phyloP scores from a whole-genome alignment of 2,888 invertebrate species.

The Seira musarum region DNA sequence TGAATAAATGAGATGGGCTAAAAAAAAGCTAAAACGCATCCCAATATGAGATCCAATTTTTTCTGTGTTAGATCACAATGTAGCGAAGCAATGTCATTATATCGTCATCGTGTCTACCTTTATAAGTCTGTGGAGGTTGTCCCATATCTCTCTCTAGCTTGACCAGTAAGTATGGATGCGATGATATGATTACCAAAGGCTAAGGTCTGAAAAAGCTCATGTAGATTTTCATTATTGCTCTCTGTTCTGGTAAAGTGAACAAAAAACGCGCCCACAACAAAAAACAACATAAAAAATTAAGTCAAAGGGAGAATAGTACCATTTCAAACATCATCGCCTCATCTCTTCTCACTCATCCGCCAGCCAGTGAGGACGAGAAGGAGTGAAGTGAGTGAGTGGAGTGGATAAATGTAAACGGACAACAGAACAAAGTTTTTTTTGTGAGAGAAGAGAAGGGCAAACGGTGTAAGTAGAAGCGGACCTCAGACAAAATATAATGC shows the following conservation, averaged over 20 bases:
- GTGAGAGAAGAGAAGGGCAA: background rate
- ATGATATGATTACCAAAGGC: too few relatives aligned
- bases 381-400: background rate
- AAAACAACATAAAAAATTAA: conserved; percentile 11
- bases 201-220: background rate
- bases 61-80: background rate
- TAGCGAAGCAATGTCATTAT: too few relatives aligned
- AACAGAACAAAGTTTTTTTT: conserved; percentile 31
- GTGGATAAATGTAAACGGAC: conserved; percentile 44
- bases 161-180: too few relatives aligned
- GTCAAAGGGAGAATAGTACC: background rate
- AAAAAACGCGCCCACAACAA: conserved; percentile 44
- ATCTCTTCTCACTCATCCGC: background rate
- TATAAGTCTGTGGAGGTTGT: too few relatives aligned
- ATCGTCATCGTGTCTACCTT: background rate
- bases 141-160: too few relatives aligned
- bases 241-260: background rate
- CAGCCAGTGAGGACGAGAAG: background rate
- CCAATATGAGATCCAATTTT: too few relatives aligned
- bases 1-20: background rate
- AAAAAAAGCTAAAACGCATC: too few relatives aligned
- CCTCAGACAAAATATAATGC: background rate
- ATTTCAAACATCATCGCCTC: conserved; percentile 35
- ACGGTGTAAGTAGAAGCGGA: background rate
- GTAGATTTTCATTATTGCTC: background rate